These are phyloP conservation scores for Heliconius eleuchia DNA, from an alignment of 1,140 invertebrate species.

Conservation along the genomic window DNA sequence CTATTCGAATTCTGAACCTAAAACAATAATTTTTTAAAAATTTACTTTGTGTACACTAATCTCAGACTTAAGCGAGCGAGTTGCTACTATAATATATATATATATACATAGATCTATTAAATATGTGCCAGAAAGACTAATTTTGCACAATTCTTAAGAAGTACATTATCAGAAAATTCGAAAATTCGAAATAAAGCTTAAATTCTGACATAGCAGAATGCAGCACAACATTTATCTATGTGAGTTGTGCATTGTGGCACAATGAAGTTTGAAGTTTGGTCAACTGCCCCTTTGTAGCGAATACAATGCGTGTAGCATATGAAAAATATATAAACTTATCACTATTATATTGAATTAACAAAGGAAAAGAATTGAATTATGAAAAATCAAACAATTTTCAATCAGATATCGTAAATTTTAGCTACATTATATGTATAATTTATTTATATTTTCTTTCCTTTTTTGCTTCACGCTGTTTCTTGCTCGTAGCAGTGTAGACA, in stretches of 20 bases:
- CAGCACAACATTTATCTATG: constrained; percentile 20
- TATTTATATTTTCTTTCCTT: not conserved
- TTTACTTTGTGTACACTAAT: too few relatives aligned
- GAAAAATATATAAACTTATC: not conserved
- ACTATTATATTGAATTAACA: not conserved
- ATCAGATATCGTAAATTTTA: not conserved
- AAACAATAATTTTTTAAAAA: too few relatives aligned
- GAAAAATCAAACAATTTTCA: not conserved
- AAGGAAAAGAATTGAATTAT: not conserved
- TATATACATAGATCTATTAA: too few relatives aligned
- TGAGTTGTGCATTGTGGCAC: constrained; percentile 12
- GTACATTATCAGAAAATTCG: not conserved
- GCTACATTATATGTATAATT: not conserved
- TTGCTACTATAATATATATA: too few relatives aligned
- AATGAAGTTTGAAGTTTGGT: constrained; percentile 22
- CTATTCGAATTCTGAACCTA: too few relatives aligned
- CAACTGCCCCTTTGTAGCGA: constrained; percentile 17
- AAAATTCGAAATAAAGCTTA: not conserved
- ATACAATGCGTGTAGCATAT: constrained; percentile 1
- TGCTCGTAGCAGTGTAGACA: too few relatives aligned
- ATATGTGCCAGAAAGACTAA: not conserved
- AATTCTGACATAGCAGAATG: not conserved
- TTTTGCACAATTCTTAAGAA: not conserved
- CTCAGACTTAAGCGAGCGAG: too few relatives aligned
- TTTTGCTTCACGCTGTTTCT: too few relatives aligned